Evolutionary conservation across 2,797 vertebrate genomes (phyloP), one percentile per base, ranked within the genome.

Genomic region (Hippocampus kuda): DNA sequence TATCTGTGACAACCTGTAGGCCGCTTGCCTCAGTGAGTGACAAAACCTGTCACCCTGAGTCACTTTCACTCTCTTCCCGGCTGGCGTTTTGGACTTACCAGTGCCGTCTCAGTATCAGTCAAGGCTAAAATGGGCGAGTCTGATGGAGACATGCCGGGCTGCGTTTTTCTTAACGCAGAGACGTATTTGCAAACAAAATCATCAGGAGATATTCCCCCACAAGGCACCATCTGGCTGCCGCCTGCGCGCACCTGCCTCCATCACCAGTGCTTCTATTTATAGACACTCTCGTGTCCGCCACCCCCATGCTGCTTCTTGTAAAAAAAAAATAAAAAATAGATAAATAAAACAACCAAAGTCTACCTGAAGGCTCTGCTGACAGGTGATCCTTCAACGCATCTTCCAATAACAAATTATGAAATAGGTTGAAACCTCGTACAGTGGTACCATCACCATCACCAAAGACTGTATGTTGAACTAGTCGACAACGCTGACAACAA

Each of bases 121-220:
- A 76, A 82, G 71, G 70, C 75, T 81, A 80, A 72, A 83, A 83
- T 79, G 75, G 76, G 85, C 72, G 74, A 82, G 85, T 85, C 69
- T 74, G 79, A 81, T 72, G 75, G 83, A 63, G 79, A 78, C 70
- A 82, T 48, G 57, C 73, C 72, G 72, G 66, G 77, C 83, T 61
- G 59, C 59, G 20, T 67, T 56, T 54, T 67, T 67, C 83, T 87
- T 84, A 81, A 83, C 78, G 79, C 77, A 88, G 81, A 86, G 82
- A 85, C 83, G 84, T 85, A 88, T 90, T 89, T 90, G 87, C 88
- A 89, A 88, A 89, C 85, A 89, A 86, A 89, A 87, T 88, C 87
- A 82, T 87, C 78, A 73, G 85, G 83, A 89, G 86, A 87, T 81
- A 85, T 86, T 83, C 81, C 86, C 63, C 84, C 78, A 85, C 76